Evolutionary conservation across 2,797 vertebrate genomes (phyloP).

Genomic region (Pampus argenteus): DNA sequence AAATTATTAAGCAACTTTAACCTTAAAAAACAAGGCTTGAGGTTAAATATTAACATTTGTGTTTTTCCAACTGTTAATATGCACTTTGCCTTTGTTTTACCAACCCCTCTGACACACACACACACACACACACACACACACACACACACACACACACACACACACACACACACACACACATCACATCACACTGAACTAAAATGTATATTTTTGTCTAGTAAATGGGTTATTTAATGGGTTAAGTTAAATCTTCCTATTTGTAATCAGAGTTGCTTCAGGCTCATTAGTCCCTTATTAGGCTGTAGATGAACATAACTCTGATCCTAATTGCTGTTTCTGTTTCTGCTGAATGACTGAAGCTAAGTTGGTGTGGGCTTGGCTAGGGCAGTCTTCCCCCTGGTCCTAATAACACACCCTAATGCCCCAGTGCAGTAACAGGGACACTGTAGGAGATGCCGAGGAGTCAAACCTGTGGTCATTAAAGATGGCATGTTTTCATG

Average conservation of each 20-base stretch:
- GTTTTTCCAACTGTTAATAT: not conserved
- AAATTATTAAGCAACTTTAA: slow-evolving; percentile 4
- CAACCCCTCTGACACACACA: not conserved
- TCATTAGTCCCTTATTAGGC: not conserved
- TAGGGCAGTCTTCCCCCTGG: too few species aligned
- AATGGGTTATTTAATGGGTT: not conserved
- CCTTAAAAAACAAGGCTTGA: not conserved
- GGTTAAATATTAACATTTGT: not conserved
- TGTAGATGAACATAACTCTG: slow-evolving; percentile 8
- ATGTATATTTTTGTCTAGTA: slow-evolving; percentile 1
- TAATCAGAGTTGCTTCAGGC: not conserved
- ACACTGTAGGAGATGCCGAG: too few species aligned
- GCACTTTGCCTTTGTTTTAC: not conserved
- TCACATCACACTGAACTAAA: not conserved
- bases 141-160: not conserved
- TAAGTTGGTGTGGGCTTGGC: too few species aligned
- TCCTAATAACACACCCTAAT: too few species aligned
- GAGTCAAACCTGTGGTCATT: too few species aligned
- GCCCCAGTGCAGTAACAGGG: too few species aligned
- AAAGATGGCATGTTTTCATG: too few species aligned
- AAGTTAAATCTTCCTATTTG: not conserved
- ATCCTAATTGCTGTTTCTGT: too few species aligned
- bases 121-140: too few species aligned
- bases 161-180: too few species aligned
- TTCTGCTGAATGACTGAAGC: too few species aligned